Conservation (phyloP, 2,888 invertebrate genomes). For the Agonum fuliginosum region DNA sequence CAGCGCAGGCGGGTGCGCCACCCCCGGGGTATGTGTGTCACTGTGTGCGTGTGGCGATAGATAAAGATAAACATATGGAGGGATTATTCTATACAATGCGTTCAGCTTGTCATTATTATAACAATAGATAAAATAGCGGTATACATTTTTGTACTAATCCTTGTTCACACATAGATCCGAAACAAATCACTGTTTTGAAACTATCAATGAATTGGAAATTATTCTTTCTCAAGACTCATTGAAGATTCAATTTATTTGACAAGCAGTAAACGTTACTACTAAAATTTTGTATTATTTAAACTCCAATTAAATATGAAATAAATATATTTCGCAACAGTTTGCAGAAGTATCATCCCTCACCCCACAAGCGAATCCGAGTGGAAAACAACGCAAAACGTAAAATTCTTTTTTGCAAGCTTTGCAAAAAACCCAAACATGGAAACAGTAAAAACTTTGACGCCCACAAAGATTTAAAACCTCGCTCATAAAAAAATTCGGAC, state of each 20-base stretch:
- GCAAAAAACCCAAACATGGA: constrained; percentile 42
- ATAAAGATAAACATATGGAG: background rate
- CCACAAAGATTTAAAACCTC: constrained; percentile 54
- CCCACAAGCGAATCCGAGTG: constrained; percentile 11
- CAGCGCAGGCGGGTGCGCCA: constrained; percentile 60
- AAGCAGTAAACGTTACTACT: no score
- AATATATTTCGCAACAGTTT: constrained; percentile 18
- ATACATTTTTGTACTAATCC: no score
- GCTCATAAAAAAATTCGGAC: constrained; percentile 25
- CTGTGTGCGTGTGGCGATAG: background rate
- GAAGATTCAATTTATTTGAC: no score
- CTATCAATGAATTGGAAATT: no score
- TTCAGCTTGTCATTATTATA: no score
- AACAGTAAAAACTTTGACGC: constrained; percentile 50
- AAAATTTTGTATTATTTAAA: no score
- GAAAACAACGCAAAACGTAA: constrained; percentile 41
- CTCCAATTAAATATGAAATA: constrained; percentile 7
- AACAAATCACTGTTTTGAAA: no score
- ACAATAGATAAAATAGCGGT: no score
- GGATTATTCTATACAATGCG: no score
- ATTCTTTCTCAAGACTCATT: no score
- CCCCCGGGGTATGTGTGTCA: constrained; percentile 45
- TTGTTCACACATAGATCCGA: no score
- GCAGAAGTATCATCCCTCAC: background rate
- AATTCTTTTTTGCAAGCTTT: constrained; percentile 16